These are phyloP conservation scores for Drosophila pachea DNA, from an alignment of 1,140 invertebrate species.

Conservation along the genomic window DNA sequence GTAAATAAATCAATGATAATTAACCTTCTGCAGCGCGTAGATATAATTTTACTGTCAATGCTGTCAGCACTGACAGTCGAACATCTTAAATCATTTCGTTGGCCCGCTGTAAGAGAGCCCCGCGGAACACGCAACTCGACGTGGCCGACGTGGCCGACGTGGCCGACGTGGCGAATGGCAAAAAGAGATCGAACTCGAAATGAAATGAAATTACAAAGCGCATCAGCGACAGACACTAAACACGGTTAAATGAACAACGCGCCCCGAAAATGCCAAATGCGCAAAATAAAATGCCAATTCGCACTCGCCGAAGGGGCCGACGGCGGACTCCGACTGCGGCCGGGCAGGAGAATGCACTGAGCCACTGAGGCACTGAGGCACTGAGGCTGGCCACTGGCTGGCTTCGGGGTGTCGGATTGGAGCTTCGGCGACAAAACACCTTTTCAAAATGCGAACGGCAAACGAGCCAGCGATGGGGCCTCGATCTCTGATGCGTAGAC, in stretches of 20 bases:
- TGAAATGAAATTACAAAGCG: constrained; percentile 66
- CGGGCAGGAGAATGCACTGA: no score
- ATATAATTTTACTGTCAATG: constrained; percentile 78
- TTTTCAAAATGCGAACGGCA: constrained; percentile 36
- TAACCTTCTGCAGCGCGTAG: constrained; percentile 70
- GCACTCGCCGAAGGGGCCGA: constrained; percentile 41
- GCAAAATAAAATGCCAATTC: constrained; percentile 76
- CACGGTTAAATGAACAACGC: constrained; percentile 68
- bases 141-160: background rate
- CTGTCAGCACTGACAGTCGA: constrained; percentile 73
- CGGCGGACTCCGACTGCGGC: no score
- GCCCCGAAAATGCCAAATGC: constrained; percentile 70
- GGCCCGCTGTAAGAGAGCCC: constrained; percentile 13
- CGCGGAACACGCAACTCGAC: background rate
- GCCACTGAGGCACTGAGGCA: no score
- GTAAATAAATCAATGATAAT: constrained; percentile 77
- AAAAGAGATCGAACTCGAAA: constrained; percentile 6
- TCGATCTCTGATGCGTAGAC: constrained; percentile 52
- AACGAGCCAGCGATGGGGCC: constrained; percentile 3
- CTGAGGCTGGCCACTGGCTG: background rate
- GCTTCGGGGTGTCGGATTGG: constrained; percentile 12
- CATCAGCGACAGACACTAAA: constrained; percentile 67
- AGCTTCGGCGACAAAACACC: constrained; percentile 60
- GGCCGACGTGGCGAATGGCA: background rate
- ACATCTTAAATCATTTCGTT: constrained; percentile 73